A percentile compares a stretch with the other conserved stretches of the same genome.
phyloP scores from a whole-genome alignment of 2,888 invertebrate genomes.

The Meandrusa payeni region DNA sequence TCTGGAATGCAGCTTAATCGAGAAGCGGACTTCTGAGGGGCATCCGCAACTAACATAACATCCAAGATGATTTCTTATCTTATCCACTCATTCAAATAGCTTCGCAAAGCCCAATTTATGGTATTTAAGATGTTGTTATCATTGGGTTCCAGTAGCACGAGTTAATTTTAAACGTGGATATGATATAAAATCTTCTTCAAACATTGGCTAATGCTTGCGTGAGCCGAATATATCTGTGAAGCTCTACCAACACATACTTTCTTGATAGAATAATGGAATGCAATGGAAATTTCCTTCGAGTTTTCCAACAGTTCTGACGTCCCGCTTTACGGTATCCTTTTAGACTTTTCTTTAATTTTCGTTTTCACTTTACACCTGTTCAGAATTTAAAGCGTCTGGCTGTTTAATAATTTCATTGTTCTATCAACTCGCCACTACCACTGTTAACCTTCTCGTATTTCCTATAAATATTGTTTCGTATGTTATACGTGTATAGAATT shows the following conservation, averaged over 20 bases:
- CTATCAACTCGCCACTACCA: slow-evolving; percentile 49
- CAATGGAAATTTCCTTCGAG: background rate
- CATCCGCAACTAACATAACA: slow-evolving; percentile 36
- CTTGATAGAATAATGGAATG: slow-evolving; percentile 55
- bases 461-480: slow-evolving; percentile 45
- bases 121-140: too few species aligned
- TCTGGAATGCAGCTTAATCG: slow-evolving; percentile 75
- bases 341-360: too few species aligned
- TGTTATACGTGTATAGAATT: slow-evolving; percentile 53
- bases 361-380: too few species aligned
- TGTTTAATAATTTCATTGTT: slow-evolving; percentile 43
- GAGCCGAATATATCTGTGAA: slow-evolving; percentile 43
- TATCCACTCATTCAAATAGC: slow-evolving; percentile 26
- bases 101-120: background rate
- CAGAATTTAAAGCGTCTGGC: background rate
- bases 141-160: background rate
- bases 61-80: slow-evolving; percentile 35
- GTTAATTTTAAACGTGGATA: slow-evolving; percentile 1
- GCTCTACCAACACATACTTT: slow-evolving; percentile 42
- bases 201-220: slow-evolving; percentile 41
- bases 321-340: too few species aligned
- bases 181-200: slow-evolving; percentile 8
- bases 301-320: too few species aligned
- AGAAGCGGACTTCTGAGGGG: slow-evolving; percentile 52
- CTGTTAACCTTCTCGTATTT: slow-evolving; percentile 59